A percentile compares a stretch with the other conserved stretches of the same genome.
These are phyloP conservation scores for Mustelus asterias DNA, from an alignment of 2,113 vertebrate species.

Conservation along the genomic window DNA sequence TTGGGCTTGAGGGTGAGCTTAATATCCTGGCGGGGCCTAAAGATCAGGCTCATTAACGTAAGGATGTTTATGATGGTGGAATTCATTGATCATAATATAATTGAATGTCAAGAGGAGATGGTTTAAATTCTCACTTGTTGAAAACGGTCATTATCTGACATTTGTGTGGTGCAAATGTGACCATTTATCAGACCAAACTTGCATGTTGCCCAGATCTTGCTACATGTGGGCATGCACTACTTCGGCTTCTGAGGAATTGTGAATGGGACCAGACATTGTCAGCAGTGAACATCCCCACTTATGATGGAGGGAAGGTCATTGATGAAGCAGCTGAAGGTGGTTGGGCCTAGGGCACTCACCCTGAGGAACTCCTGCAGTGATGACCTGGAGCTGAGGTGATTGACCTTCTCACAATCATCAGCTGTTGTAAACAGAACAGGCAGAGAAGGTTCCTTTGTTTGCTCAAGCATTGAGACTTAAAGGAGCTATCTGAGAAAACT, in stretches of 20 bases:
- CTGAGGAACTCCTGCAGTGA: neutral
- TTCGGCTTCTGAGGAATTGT: neutral
- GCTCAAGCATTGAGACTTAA: neutral
- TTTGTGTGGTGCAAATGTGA: neutral
- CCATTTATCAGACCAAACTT: neutral
- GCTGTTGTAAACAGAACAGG: neutral
- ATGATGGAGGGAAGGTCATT: neutral
- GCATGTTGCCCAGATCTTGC: neutral
- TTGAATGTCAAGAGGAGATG: neutral
- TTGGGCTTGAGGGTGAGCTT: neutral
- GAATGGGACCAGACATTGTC: neutral
- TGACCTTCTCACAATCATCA: neutral
- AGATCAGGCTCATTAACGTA: neutral
- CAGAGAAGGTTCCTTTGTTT: neutral
- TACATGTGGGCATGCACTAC: neutral
- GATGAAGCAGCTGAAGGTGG: neutral
- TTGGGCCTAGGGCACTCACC: neutral
- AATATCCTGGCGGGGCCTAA: neutral
- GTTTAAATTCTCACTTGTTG: neutral
- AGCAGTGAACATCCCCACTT: neutral
- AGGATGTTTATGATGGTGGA: neutral
- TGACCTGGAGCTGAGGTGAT: neutral
- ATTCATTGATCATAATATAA: neutral
- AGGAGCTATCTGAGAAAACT: neutral
- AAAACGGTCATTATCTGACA: too few relatives aligned